These are phyloP conservation scores for Entomobrya proxima DNA, from an alignment of 2,888 invertebrate species.

Conservation along the genomic window DNA sequence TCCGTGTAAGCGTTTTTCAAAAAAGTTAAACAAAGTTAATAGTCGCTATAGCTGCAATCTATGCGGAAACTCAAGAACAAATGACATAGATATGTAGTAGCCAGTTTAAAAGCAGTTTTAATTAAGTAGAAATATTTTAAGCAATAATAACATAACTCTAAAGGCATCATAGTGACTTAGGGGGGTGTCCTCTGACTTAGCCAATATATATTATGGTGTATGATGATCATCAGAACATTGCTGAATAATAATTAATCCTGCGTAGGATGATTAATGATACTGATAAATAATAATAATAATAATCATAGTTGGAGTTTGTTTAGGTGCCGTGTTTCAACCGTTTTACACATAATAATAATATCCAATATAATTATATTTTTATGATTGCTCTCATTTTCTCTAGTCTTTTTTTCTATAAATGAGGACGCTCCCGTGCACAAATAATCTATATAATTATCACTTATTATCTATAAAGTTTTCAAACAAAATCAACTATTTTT, in stretches of 20 bases:
- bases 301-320: neutral
- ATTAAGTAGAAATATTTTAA: neutral
- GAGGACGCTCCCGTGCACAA: slow-evolving; percentile 63
- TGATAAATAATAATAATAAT: neutral
- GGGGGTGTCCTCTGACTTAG: slow-evolving; percentile 43
- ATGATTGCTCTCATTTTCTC: no score
- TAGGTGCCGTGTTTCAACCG: no score
- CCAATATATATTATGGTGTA: no score
- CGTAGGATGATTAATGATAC: neutral
- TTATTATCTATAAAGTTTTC: neutral
- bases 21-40: no score
- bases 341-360: no score
- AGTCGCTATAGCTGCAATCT: no score
- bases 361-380: no score
- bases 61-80: no score
- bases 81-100: no score
- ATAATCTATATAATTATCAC: slow-evolving; percentile 25
- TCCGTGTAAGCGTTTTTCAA: no score
- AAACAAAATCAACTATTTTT: neutral
- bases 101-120: no score
- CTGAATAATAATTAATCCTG: neutral
- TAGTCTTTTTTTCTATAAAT: slow-evolving; percentile 28
- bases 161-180: neutral
- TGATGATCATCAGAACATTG: neutral
- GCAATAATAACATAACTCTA: neutral